phyloP scores from a whole-genome alignment of 2,888 invertebrate species.

The Stenodera caucasica region DNA sequence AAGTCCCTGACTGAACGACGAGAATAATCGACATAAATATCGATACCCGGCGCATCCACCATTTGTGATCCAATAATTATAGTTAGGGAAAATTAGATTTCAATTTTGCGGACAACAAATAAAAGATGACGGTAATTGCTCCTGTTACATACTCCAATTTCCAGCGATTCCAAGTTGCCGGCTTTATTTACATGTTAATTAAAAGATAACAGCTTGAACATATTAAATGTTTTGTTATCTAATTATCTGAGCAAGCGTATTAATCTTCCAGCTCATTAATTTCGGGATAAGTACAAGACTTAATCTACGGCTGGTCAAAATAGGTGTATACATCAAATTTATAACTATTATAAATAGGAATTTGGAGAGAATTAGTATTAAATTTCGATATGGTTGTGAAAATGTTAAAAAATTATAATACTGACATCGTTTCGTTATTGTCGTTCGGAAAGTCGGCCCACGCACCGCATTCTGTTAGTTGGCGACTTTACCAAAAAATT shows the following conservation, averaged over 20 bases:
- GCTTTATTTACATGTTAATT: background rate
- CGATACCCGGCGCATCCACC: background rate
- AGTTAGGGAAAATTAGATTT: no score
- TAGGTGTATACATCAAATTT: background rate
- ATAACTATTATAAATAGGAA: no score
- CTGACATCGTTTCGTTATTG: background rate
- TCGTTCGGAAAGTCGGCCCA: background rate
- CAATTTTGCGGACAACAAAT: no score
- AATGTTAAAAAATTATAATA: background rate
- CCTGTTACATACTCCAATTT: no score
- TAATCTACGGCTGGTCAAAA: background rate
- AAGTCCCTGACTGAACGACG: no score
- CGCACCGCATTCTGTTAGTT: background rate
- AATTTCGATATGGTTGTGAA: no score
- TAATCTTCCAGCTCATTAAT: background rate
- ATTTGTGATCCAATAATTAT: background rate
- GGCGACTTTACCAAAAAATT: background rate
- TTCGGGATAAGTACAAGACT: background rate
- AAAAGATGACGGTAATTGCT: no score
- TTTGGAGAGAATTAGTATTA: no score
- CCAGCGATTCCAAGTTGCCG: no score
- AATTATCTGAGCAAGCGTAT: conserved; percentile 3
- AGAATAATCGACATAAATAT: no score
- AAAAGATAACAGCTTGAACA: background rate
- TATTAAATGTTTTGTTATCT: background rate